Percentiles rank a stretch among this genome's conserved stretches.
phyloP scores from a whole-genome alignment of 2,113 vertebrate genomes.

The Lynx canadensis region DNA sequence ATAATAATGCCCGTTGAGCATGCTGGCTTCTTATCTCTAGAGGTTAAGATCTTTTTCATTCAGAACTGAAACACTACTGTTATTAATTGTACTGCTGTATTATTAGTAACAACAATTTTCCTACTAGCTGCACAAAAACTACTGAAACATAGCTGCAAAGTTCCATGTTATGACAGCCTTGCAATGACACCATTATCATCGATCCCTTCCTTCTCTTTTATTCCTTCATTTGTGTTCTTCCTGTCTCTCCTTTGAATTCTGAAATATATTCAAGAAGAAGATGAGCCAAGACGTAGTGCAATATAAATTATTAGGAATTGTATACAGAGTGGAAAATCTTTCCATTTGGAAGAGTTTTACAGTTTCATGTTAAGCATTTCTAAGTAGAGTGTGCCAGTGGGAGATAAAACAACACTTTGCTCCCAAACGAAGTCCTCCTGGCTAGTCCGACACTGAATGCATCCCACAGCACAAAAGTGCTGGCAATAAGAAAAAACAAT shows the following conservation, averaged over 20 bases:
- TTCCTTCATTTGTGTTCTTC: background rate
- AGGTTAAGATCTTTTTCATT: background rate
- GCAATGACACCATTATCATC: background rate
- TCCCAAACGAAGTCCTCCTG: background rate
- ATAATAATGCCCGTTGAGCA: background rate
- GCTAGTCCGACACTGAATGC: background rate
- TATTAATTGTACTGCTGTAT: background rate
- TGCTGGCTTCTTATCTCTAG: background rate
- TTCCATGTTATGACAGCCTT: background rate
- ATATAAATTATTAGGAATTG: background rate
- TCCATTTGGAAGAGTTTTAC: background rate
- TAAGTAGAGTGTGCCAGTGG: background rate
- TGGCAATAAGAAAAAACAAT: background rate
- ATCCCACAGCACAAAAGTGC: background rate
- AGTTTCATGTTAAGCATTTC: background rate
- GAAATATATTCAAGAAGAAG: background rate
- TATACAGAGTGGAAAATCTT: too few species aligned
- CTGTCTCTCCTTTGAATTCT: background rate
- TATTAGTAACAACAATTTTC: background rate
- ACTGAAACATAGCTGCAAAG: background rate
- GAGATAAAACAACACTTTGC: background rate
- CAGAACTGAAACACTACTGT: background rate
- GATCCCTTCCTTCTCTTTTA: background rate
- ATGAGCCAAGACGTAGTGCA: background rate
- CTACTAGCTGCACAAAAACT: background rate